phyloP scores from a whole-genome alignment of 1,140 invertebrate genomes.

The Aricia agestis region DNA sequence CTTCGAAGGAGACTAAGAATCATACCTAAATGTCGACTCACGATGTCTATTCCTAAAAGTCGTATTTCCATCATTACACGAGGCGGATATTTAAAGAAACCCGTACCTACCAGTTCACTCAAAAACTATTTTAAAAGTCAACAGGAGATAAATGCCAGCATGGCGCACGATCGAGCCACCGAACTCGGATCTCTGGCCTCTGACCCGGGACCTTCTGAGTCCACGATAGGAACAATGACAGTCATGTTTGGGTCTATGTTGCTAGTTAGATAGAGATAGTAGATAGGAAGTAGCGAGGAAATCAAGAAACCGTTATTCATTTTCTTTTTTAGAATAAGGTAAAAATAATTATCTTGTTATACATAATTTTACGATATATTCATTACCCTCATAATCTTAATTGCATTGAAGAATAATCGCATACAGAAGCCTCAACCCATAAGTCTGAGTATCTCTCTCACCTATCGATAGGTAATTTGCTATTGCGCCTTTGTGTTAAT shows the following conservation, averaged over 20 bases:
- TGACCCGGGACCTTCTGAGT: conserved; percentile 21
- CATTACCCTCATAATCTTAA: not conserved
- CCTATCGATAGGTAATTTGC: conserved; percentile 60
- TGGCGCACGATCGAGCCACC: conserved; percentile 35
- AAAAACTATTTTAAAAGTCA: not conserved
- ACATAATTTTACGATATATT: not conserved
- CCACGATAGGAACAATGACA: conserved; percentile 29
- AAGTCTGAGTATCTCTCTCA: conserved; percentile 27
- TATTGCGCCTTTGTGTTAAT: conserved; percentile 68
- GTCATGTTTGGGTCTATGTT: conserved; percentile 6
- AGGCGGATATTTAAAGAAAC: too few species aligned
- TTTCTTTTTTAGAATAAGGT: not conserved
- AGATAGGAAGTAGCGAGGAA: not conserved
- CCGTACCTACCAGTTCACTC: not conserved
- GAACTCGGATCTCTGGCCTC: conserved; percentile 40
- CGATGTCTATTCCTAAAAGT: too few species aligned
- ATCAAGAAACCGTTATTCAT: not conserved
- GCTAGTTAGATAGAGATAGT: not conserved
- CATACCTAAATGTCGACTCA: too few species aligned
- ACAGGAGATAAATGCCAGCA: conserved; percentile 26
- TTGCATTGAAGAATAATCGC: not conserved
- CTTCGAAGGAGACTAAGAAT: too few species aligned
- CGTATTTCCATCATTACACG: too few species aligned
- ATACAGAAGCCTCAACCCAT: not conserved
- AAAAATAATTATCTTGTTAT: too few species aligned